These are phyloP conservation scores for Oscheius sp. DNA, from an alignment of 2,888 invertebrate species.

Conservation along the genomic window DNA sequence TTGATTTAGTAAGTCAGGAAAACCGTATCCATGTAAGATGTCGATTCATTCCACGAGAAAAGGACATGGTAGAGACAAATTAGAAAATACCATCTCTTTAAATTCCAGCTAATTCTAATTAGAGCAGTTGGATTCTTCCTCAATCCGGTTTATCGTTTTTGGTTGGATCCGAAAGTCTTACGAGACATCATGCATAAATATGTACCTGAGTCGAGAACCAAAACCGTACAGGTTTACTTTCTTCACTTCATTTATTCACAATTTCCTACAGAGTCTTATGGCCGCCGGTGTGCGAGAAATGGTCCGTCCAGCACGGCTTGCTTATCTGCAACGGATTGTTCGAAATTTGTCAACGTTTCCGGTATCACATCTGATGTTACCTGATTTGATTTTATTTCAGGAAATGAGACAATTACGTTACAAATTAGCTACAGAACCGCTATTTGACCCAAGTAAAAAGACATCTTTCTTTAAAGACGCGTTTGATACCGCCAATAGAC, in stretches of 20 bases:
- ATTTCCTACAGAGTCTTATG: conserved; percentile 63
- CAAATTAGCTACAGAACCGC: conserved; percentile 50
- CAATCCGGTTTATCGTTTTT: conserved; percentile 71
- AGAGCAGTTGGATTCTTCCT: conserved; percentile 71
- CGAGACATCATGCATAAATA: conserved; percentile 71
- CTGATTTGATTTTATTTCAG: conserved; percentile 30
- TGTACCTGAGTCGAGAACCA: conserved; percentile 63
- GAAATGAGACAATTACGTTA: conserved; percentile 62
- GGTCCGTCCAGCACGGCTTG: conserved; percentile 58
- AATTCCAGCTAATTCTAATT: conserved; percentile 67
- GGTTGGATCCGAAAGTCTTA: conserved; percentile 70
- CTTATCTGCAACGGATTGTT: conserved; percentile 68
- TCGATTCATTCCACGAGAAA: conserved; percentile 62
- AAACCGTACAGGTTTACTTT: conserved; percentile 49
- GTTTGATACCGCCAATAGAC: conserved; percentile 62
- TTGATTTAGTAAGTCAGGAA: conserved; percentile 59
- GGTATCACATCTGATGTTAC: conserved; percentile 22
- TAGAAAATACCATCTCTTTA: too few species aligned
- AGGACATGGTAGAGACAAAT: conserved; percentile 60
- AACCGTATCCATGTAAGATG: conserved; percentile 55
- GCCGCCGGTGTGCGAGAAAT: conserved; percentile 71
- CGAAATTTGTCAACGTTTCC: conserved; percentile 61
- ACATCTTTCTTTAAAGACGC: conserved; percentile 65
- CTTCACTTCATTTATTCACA: neutral
- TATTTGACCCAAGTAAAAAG: conserved; percentile 50